These are phyloP conservation scores for Microctenopoma lineatum DNA, from an alignment of 2,797 vertebrate species.

Conservation along the genomic window DNA sequence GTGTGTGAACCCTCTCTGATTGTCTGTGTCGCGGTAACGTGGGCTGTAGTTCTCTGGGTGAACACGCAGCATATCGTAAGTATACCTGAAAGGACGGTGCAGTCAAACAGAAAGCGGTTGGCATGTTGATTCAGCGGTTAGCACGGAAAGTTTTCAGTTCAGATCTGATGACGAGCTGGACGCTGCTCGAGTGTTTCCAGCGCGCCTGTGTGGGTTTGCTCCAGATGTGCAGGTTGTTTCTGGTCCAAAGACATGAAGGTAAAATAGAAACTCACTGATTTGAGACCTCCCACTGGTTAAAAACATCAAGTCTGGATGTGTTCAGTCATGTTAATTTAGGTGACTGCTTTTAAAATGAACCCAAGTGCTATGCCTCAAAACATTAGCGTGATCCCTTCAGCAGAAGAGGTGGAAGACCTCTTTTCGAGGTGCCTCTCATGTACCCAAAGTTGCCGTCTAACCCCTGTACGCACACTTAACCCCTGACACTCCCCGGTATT, in stretches of 20 bases:
- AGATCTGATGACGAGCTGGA: slow-evolving; percentile 31
- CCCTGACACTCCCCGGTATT: slow-evolving; percentile 66
- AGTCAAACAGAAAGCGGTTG: slow-evolving; percentile 2
- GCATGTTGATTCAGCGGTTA: not conserved
- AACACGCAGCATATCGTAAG: not conserved
- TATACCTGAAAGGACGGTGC: not conserved
- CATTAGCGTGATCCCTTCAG: not conserved
- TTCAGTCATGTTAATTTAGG: not conserved
- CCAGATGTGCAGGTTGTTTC: slow-evolving; percentile 40
- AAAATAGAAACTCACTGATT: not conserved
- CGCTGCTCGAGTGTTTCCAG: slow-evolving; percentile 5
- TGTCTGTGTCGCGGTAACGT: slow-evolving; percentile 24
- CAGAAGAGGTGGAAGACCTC: slow-evolving; percentile 50
- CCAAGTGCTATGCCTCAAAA: not conserved
- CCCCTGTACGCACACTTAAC: slow-evolving; percentile 74
- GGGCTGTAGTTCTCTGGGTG: slow-evolving; percentile 10
- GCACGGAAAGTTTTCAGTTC: slow-evolving; percentile 6
- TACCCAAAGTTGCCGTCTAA: slow-evolving; percentile 26
- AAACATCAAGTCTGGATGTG: not conserved
- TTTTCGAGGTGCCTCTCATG: slow-evolving; percentile 26
- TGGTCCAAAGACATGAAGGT: not conserved
- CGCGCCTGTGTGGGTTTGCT: not conserved
- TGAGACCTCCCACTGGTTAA: not conserved
- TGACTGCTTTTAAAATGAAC: not conserved
- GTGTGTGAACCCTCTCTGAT: slow-evolving; percentile 14